Evolutionary conservation across 2,113 vertebrate genomes (phyloP).

Genomic region (human): GRCh38 chr21:21003001-21003500

Average conservation of each 20-base stretch:
- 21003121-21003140: not conserved
- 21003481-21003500: not conserved
- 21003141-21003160: not conserved
- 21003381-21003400: not conserved
- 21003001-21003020: constrained; percentile 18
- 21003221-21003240: not conserved
- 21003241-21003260: not conserved
- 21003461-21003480: not conserved
- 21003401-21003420: not conserved
- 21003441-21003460: not conserved
- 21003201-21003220: not conserved
- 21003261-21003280: not conserved
- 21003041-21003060: not conserved
- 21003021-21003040: constrained; percentile 52
- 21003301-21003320: not conserved
- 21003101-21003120: not conserved
- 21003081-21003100: constrained; percentile 29
- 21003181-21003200: not conserved
- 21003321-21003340: not conserved
- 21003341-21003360: not conserved
- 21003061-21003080: constrained; percentile 48
- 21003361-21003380: not conserved
- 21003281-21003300: not conserved
- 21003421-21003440: not conserved
- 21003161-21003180: not conserved